These are phyloP conservation scores for Parnassius glacialis DNA, from an alignment of 2,888 invertebrate genomes.

Conservation along the genomic window DNA sequence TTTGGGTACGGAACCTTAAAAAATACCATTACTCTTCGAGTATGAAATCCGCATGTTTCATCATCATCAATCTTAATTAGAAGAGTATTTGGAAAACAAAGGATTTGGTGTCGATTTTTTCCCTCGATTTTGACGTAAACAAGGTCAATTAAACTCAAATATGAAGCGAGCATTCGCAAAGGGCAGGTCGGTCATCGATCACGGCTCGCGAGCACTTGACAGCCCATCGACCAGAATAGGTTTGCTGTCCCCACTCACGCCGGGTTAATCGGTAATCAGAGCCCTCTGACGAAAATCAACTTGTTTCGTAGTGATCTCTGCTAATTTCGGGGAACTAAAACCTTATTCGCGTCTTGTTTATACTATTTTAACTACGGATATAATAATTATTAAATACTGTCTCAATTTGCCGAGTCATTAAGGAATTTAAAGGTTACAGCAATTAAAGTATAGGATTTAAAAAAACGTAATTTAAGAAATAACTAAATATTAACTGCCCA, in stretches of 20 bases:
- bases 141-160: slow-evolving; percentile 40
- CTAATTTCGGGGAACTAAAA: not conserved
- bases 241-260: slow-evolving; percentile 14
- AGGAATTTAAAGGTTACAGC: no score
- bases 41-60: not conserved
- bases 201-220: slow-evolving; percentile 22
- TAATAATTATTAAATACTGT: no score
- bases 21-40: not conserved
- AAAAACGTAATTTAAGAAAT: no score
- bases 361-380: no score
- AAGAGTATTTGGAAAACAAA: not conserved
- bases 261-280: slow-evolving; percentile 23
- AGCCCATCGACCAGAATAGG: slow-evolving; percentile 22
- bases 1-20: no score
- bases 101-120: slow-evolving; percentile 15
- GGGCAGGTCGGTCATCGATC: slow-evolving; percentile 22
- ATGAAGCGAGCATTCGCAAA: slow-evolving; percentile 28
- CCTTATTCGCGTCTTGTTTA: no score
- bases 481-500: no score
- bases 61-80: slow-evolving; percentile 24
- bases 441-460: no score
- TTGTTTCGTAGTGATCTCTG: slow-evolving; percentile 5
- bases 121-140: slow-evolving; percentile 19
- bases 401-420: no score
- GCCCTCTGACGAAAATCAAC: slow-evolving; percentile 17